Percentiles rank a stretch among this genome's conserved stretches.
These are phyloP conservation scores for Lypha dubia DNA, from an alignment of 2,888 invertebrate species.

Conservation along the genomic window DNA sequence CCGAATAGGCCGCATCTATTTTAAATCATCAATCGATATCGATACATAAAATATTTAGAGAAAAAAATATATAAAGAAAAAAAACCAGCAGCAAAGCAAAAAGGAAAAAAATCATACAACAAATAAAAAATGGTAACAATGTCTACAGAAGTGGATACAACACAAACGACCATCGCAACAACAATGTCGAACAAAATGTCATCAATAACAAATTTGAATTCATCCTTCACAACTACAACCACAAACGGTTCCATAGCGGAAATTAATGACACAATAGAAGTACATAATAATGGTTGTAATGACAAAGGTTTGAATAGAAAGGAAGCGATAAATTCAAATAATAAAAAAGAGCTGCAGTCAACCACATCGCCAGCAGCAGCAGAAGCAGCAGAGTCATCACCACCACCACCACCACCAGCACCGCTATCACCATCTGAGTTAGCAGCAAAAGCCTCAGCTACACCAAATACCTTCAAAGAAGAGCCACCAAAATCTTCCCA, in stretches of 20 bases:
- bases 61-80: background rate
- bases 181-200: constrained; percentile 55
- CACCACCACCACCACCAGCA: background rate
- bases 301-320: constrained; percentile 38
- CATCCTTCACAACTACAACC: constrained; percentile 59
- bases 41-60: constrained; percentile 31
- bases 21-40: constrained; percentile 61
- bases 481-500: constrained; percentile 36
- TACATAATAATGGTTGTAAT: constrained; percentile 22
- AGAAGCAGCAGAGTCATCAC: background rate
- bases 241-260: constrained; percentile 56
- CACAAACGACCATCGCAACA: constrained; percentile 77
- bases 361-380: constrained; percentile 14
- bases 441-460: background rate
- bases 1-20: constrained; percentile 72
- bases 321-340: constrained; percentile 22
- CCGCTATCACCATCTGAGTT: background rate
- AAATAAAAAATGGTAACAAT: constrained; percentile 83
- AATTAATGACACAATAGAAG: constrained; percentile 33
- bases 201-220: constrained; percentile 73
- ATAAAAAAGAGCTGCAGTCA: constrained; percentile 23
- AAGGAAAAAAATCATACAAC: constrained; percentile 42
- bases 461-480: background rate
- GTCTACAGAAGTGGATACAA: constrained; percentile 83
- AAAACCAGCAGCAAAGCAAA: constrained; percentile 7